Conservation (phyloP, 2,797 vertebrate genomes). For the Varecia variegata region DNA sequence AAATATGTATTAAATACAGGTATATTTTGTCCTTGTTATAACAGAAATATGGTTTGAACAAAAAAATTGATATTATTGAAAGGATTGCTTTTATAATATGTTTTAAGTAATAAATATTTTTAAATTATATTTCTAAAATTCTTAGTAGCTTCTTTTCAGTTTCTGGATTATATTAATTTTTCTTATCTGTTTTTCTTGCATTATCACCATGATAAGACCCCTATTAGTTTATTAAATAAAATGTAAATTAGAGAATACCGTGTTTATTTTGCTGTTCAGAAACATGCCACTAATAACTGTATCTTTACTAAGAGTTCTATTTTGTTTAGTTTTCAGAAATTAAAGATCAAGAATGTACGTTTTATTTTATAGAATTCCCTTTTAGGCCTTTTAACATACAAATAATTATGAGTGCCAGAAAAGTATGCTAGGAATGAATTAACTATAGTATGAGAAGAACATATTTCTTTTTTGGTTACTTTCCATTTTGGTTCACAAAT, state of each 20-base stretch:
- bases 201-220: background rate
- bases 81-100: background rate
- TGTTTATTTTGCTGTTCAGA: background rate
- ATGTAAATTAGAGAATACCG: background rate
- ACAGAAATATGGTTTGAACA: slow-evolving; percentile 32
- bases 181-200: background rate
- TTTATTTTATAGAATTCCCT: background rate
- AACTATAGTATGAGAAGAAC: background rate
- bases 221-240: background rate
- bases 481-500: background rate
- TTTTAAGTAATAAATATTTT: background rate
- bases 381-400: background rate
- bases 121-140: slow-evolving; percentile 2
- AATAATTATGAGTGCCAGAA: background rate
- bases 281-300: background rate
- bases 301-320: background rate
- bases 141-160: background rate
- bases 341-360: background rate
- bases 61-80: background rate
- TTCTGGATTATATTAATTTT: background rate
- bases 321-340: slow-evolving; percentile 16
- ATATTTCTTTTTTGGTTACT: background rate
- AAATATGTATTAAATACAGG: background rate
- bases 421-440: background rate
- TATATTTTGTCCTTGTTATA: background rate